These are phyloP conservation scores for Tichodroma muraria DNA, from an alignment of 2,113 vertebrate genomes.

Conservation along the genomic window DNA sequence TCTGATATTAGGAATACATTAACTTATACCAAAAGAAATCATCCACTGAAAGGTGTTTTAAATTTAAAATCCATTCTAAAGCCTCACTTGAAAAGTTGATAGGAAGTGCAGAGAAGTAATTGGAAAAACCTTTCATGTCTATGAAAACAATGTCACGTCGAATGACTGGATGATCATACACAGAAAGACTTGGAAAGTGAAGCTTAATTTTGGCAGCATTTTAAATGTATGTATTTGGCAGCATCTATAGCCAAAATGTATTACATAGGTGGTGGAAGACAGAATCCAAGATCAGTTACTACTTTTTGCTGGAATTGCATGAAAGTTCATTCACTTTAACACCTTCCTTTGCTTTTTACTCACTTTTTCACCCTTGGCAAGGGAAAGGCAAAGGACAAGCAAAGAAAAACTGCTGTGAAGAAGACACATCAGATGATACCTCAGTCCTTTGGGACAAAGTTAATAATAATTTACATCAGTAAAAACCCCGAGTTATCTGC, in stretches of 20 bases:
- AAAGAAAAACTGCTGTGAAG: neutral
- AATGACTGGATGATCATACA: neutral
- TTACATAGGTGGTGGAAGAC: neutral
- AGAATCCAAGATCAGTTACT: neutral
- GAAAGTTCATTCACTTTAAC: neutral
- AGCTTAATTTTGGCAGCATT: neutral
- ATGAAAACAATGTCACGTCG: neutral
- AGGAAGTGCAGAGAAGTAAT: neutral
- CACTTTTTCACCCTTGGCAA: neutral
- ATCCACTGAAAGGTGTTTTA: neutral
- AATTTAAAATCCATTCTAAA: neutral
- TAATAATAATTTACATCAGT: neutral
- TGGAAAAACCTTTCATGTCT: neutral
- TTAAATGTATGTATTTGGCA: neutral
- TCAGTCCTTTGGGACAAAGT: neutral
- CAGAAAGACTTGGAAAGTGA: neutral
- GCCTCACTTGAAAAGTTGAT: neutral
- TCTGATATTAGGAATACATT: neutral
- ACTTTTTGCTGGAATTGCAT: neutral
- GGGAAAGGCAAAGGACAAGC: neutral
- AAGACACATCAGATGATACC: neutral
- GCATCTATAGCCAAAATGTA: neutral
- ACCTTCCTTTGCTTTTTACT: neutral
- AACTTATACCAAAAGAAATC: neutral
- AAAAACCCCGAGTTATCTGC: neutral